Base-by-base conservation (phyloP, 1,140 invertebrate genomes). In the Pseudomyrmex cubaensis region DNA sequence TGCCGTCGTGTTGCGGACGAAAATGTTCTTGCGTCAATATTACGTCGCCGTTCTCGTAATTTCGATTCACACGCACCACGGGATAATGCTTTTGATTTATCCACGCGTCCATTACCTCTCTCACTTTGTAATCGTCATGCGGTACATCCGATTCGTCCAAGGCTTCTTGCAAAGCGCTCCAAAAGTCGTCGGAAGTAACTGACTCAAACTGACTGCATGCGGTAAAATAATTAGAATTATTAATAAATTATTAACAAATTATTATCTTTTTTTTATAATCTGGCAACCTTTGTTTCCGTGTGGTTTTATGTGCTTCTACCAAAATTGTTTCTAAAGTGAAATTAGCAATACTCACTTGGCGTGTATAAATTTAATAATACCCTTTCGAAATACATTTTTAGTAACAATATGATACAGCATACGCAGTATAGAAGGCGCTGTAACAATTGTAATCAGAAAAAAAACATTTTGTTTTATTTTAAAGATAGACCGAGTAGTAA, bases 111-210 rank as follows among this genome's bases (percentile, higher is more conserved):
- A 96, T 96, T 74, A 96, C 95, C 0, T 93, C 86, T 35, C 92
- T 92, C 20, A 95, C 90, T 3, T 93, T 93, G 0, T 94, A 90
- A 76, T 85, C 57, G 3, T 85, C 88, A 48, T 93, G 92, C 5
- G 76, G 82, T 3, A 88, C 46, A 2, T 94, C 90, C 17, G 93
- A 92, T 72, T 93, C 93, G 2, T 82, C 83, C n/a, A 96, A 94
- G 44, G 95, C 95, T 87, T 95, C 93, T 85, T 96, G 94, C 13
- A 98, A 93, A n/a, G 95, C 95, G 0, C 89, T 83, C 95, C 97
- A 98, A 8, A 98, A 92, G 88, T 98, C 96, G 76, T 97, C 94
- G 82, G 97, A 96, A 48, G 95, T 95, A 0, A 97, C 96, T 7
- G 35, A 35, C 7, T 5, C 35, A 7, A 35, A 35, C 35, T 35